phyloP scores from a whole-genome alignment of 2,797 vertebrate species.

The Odontamblyopus rebecca region DNA sequence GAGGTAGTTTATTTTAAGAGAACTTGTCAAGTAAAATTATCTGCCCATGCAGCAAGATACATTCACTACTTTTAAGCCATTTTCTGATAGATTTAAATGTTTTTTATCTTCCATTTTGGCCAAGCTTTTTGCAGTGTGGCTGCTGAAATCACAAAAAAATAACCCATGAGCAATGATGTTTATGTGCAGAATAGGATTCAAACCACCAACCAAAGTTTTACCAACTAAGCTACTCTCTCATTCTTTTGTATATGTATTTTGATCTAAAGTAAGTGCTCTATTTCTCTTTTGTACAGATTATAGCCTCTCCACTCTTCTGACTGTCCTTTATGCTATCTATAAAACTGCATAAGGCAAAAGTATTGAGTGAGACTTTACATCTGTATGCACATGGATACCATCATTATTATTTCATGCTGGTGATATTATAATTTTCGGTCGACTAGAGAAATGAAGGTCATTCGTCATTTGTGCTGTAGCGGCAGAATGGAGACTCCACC shows the following conservation, averaged over 20 bases:
- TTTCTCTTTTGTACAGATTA: background rate
- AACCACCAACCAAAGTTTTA: no score
- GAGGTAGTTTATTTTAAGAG: no score
- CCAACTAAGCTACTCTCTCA: background rate
- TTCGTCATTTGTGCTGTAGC: conserved; percentile 31
- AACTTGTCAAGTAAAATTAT: no score
- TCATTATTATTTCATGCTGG: conserved; percentile 43
- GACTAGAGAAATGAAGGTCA: conserved; percentile 37
- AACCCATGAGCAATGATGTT: no score
- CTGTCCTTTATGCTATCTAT: background rate
- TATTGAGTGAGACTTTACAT: conserved; percentile 28
- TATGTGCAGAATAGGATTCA: no score
- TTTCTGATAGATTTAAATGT: no score
- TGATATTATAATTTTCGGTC: conserved; percentile 34
- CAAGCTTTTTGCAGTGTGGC: no score
- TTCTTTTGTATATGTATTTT: background rate
- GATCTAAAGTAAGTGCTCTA: background rate
- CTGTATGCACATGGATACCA: conserved; percentile 29
- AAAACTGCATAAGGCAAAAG: conserved; percentile 8
- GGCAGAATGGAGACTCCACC: conserved; percentile 27
- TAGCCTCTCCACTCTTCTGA: background rate
- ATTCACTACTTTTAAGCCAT: no score
- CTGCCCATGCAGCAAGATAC: no score
- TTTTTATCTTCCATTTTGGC: no score
- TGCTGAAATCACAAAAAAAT: no score